These are phyloP conservation scores for Gracilinanus agilis DNA, from an alignment of 2,113 vertebrate genomes.

Conservation along the genomic window DNA sequence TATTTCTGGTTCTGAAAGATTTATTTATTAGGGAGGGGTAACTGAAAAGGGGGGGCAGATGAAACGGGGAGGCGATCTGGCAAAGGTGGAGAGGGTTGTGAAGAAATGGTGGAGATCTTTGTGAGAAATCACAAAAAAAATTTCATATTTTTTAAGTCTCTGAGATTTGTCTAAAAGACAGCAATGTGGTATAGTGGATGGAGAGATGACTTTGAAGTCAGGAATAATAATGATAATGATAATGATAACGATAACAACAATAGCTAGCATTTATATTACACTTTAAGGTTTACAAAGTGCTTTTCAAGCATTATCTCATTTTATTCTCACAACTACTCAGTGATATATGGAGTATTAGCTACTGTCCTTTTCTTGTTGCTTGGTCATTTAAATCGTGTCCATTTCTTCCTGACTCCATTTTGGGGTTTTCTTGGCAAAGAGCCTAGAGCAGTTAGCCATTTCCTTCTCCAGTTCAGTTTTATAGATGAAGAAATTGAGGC, in stretches of 20 bases:
- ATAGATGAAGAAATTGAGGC: too few relatives aligned
- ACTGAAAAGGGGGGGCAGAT: background rate
- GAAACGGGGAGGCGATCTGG: background rate
- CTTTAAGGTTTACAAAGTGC: background rate
- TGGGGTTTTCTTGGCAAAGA: too few relatives aligned
- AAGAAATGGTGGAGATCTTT: background rate
- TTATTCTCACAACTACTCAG: background rate
- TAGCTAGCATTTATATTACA: background rate
- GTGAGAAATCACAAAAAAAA: slow-evolving; percentile 35
- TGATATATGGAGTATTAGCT: background rate
- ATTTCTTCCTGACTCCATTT: too few relatives aligned
- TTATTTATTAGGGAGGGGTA: background rate
- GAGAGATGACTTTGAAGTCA: background rate
- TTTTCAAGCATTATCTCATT: background rate
- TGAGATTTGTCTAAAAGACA: slow-evolving; percentile 57
- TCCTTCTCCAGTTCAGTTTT: too few relatives aligned
- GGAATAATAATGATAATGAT: background rate
- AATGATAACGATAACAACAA: background rate
- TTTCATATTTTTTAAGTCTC: slow-evolving; percentile 37
- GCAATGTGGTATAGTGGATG: slow-evolving; percentile 20
- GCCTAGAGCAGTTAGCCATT: too few relatives aligned
- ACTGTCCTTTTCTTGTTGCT: background rate
- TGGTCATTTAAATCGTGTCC: too few relatives aligned
- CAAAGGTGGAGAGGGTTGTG: background rate
- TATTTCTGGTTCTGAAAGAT: background rate